Evolutionary conservation across 1,140 invertebrate species (phyloP).

Genomic region (Neoseiulus cucumeris): DNA sequence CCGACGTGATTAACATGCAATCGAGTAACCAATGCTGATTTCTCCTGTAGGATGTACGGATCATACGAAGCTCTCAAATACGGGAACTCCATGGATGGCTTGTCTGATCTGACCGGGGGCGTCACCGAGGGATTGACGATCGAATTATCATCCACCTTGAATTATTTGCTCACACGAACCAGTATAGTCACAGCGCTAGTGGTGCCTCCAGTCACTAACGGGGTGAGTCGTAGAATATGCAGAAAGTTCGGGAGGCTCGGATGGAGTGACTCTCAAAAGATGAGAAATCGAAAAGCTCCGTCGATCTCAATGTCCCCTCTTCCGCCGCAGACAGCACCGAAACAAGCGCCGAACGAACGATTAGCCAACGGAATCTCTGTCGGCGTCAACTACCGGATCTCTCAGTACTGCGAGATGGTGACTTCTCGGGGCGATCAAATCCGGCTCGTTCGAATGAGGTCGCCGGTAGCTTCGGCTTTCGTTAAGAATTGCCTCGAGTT

Average conservation of each 20-base stretch:
- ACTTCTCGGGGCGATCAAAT: background rate
- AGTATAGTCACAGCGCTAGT: conserved; percentile 54
- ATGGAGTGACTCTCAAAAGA: no score
- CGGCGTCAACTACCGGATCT: conserved; percentile 52
- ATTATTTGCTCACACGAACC: conserved; percentile 43
- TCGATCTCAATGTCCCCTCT: no score
- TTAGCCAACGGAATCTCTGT: conserved; percentile 55
- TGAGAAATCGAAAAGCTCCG: no score
- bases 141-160: conserved; percentile 33
- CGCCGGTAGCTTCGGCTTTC: background rate
- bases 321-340: background rate
- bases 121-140: conserved; percentile 54
- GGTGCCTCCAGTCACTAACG: conserved; percentile 1
- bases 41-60: conserved; percentile 55
- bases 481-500: conserved; percentile 40
- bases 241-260: no score
- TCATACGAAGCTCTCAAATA: conserved; percentile 94
- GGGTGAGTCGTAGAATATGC: no score
- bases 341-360: conserved; percentile 36
- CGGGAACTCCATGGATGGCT: conserved; percentile 58
- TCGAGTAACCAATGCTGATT: background rate
- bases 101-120: conserved; percentile 69
- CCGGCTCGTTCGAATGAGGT: background rate
- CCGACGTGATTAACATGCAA: no score
- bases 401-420: conserved; percentile 8